Base-by-base conservation (phyloP, 1,140 invertebrate species). In the Drosophila dunni region DNA sequence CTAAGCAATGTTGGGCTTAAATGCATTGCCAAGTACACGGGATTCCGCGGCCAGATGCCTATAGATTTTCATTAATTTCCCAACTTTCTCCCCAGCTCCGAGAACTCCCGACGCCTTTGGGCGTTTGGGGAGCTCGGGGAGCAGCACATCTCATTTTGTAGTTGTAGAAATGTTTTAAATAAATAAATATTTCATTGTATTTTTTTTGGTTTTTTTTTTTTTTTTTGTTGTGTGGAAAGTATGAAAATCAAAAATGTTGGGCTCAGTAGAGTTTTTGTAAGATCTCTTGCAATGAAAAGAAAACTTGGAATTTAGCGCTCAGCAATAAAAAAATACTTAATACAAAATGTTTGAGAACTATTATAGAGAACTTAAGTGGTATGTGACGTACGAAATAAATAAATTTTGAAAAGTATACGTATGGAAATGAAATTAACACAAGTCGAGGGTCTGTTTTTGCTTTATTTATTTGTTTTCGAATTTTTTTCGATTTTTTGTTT, bases 21-120 rank as follows among this genome's bases (percentile, higher is more conserved):
- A 90, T 79, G 82, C 90, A 90, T 91, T 91, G 85, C 91, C 91
- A 92, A 92, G 73, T 91, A 92, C 91, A 92, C 91, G 91, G 91
- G 78, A 88, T 88, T 91, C 84, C 81, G 86, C 88, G 90, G 78
- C 91, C 91, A 92, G 92, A 93, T 92, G 83, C 80, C 84, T 90
- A 91, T 84, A 51, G 81, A 84, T 90, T 81, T 78, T 90, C 62
- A 78, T 64, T 79, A 54, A 75, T 90, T 81, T 58, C 44, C 69
- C 58, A 63, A 70, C 34, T 29, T 46, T 34, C 9, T 51, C 33
- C 50, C 58, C 3, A 45, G 15, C 48, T 40, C 15, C 15, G 34
- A 68, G 24, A 42, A 36, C 44, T 42, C 3, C 17, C 51, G 7
- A 42, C 11, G 9, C 15, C 7, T 4, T 9, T 57, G 20, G 10